phyloP scores from a whole-genome alignment of 2,888 invertebrate genomes.

The Acronicta alni region DNA sequence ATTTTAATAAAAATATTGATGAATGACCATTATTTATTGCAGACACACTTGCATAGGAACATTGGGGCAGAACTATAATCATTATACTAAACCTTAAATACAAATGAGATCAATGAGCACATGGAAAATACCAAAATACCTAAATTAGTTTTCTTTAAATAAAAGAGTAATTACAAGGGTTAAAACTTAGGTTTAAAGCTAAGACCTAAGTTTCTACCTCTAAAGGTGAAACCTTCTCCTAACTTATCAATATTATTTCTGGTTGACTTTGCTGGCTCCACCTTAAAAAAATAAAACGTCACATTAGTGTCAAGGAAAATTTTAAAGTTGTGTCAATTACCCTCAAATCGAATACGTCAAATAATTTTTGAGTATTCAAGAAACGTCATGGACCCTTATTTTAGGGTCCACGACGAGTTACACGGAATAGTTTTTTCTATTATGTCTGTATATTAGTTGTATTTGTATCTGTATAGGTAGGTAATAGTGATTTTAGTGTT shows the following conservation, averaged over 20 bases:
- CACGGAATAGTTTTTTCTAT: no score
- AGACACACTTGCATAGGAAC: constrained; percentile 70
- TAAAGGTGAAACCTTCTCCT: constrained; percentile 74
- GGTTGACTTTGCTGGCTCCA: constrained; percentile 76
- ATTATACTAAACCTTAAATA: constrained; percentile 27
- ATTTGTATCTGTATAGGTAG: no score
- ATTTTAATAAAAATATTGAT: neutral
- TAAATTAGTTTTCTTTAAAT: neutral
- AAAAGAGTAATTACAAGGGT: no score
- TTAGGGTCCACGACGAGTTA: no score
- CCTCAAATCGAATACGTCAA: no score
- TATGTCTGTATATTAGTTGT: no score
- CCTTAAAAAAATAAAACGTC: constrained; percentile 64
- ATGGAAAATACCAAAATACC: constrained; percentile 62
- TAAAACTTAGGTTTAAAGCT: constrained; percentile 81
- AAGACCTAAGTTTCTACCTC: constrained; percentile 75
- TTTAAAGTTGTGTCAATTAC: neutral
- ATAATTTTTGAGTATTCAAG: no score
- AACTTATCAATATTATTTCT: constrained; percentile 69
- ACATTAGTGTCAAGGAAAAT: constrained; percentile 4
- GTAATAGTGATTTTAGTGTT: no score
- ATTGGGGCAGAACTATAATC: constrained; percentile 70
- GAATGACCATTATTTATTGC: constrained; percentile 70
- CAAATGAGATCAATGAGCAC: constrained; percentile 59
- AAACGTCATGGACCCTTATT: no score